phyloP scores from a whole-genome alignment of 2,113 vertebrate genomes.

The Xiphophorus hellerii region DNA sequence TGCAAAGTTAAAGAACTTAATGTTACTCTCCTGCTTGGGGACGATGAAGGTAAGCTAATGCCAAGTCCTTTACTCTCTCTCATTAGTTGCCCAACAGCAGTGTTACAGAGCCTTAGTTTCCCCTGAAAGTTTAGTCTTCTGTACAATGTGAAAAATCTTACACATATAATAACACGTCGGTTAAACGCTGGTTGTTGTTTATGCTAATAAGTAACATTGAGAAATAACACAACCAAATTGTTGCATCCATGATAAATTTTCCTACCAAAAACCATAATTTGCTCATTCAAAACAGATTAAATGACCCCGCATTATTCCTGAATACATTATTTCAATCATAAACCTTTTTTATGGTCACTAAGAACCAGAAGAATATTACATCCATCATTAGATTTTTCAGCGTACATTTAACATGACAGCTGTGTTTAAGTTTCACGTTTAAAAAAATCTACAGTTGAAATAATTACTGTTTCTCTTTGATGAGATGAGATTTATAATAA shows the following conservation, averaged over 20 bases:
- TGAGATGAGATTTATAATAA: constrained; percentile 27
- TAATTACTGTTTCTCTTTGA: background rate
- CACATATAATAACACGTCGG: background rate
- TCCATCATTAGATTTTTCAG: constrained; percentile 5
- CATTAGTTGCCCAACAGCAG: too few species aligned
- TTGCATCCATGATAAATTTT: background rate
- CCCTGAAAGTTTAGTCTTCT: too few species aligned
- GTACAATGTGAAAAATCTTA: too few species aligned
- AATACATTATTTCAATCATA: constrained; percentile 83
- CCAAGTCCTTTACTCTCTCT: too few species aligned
- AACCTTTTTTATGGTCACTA: constrained; percentile 43
- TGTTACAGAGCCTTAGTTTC: too few species aligned
- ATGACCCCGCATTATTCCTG: background rate
- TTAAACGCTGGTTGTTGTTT: background rate
- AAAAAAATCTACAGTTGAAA: constrained; percentile 2
- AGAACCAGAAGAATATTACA: constrained; percentile 2
- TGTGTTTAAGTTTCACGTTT: background rate
- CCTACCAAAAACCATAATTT: background rate
- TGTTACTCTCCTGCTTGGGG: too few species aligned
- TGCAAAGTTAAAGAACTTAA: too few species aligned
- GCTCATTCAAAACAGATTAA: background rate
- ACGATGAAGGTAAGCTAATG: too few species aligned
- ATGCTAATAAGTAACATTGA: background rate
- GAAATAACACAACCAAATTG: background rate
- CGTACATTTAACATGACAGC: background rate